These are phyloP conservation scores for Coleophora deauratella DNA, from an alignment of 2,888 invertebrate species.

Conservation along the genomic window DNA sequence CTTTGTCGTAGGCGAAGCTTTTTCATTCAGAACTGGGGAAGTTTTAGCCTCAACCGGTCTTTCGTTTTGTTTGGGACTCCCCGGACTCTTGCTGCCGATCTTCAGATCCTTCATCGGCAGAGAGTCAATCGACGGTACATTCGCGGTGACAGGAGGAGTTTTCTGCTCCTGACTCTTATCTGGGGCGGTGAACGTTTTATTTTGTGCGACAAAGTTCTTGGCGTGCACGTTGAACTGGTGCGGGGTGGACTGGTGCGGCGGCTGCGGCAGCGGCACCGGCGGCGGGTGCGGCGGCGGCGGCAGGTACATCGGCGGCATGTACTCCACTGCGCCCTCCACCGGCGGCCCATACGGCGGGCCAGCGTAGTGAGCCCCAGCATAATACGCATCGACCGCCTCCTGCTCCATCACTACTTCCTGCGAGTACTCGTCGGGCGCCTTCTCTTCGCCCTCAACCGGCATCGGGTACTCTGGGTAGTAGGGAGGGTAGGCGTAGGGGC, in stretches of 20 bases:
- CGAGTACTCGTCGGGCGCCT: constrained; percentile 62
- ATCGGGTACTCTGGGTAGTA: constrained; percentile 64
- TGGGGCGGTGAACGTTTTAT: constrained; percentile 32
- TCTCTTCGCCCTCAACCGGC: constrained; percentile 63
- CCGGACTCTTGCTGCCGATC: constrained; percentile 43
- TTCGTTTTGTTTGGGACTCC: constrained; percentile 53
- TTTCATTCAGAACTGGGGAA: constrained; percentile 34
- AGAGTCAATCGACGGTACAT: constrained; percentile 40
- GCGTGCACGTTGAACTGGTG: constrained; percentile 70
- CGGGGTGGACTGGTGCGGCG: constrained; percentile 42
- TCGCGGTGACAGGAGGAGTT: constrained; percentile 29
- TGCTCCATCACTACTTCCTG: constrained; percentile 65
- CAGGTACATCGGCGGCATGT: constrained; percentile 59
- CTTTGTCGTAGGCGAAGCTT: constrained; percentile 36
- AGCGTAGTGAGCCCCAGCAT: constrained; percentile 53
- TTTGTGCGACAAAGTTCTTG: constrained; percentile 63
- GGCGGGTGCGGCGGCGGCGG: constrained; percentile 51
- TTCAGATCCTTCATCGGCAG: constrained; percentile 63
- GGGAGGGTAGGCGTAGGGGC: constrained; percentile 61
- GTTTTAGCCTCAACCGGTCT: constrained; percentile 35
- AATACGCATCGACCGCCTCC: constrained; percentile 65
- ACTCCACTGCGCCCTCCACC: constrained; percentile 53
- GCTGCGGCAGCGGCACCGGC: constrained; percentile 43
- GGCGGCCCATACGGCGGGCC: constrained; percentile 52
- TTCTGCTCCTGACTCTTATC: constrained; percentile 46